phyloP scores from a whole-genome alignment of 2,797 vertebrate genomes.

The Emydoidea blandingii region DNA sequence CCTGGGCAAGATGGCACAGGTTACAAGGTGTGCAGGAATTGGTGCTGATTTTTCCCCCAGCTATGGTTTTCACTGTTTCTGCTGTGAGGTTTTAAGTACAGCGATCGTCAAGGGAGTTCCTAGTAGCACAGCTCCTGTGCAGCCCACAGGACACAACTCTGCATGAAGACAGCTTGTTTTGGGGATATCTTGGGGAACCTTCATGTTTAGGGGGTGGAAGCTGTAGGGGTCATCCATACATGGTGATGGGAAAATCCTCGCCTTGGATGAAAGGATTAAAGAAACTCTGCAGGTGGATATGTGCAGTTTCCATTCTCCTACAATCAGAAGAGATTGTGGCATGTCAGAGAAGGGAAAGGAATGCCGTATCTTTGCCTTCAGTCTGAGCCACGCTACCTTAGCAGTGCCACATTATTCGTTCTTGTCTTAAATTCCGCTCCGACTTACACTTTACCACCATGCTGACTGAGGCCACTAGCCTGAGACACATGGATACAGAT shows the following conservation, averaged over 20 bases:
- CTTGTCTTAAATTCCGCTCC: neutral
- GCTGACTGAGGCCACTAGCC: neutral
- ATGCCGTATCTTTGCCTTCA: neutral
- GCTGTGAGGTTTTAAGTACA: neutral
- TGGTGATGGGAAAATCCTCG: neutral
- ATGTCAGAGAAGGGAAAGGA: neutral
- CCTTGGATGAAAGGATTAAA: neutral
- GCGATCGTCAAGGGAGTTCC: neutral
- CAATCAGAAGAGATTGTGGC: fast-evolving
- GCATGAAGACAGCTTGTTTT: neutral
- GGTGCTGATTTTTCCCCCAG: neutral
- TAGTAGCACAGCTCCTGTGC: neutral
- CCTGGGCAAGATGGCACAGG: neutral
- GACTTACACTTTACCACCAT: neutral
- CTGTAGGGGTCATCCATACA: neutral
- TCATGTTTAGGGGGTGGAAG: neutral
- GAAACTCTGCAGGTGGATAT: neutral
- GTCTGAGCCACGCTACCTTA: neutral
- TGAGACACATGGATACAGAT: neutral
- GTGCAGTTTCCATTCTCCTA: neutral
- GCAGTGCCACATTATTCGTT: neutral
- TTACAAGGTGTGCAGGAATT: neutral
- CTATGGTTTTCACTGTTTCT: neutral
- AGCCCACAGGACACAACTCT: neutral
- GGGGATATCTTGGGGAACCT: neutral